A percentile compares a stretch with the other conserved stretches of the same genome.
Evolutionary conservation across 1,140 invertebrate species (phyloP).

Genomic region (Macrocentrus cingulum): DNA sequence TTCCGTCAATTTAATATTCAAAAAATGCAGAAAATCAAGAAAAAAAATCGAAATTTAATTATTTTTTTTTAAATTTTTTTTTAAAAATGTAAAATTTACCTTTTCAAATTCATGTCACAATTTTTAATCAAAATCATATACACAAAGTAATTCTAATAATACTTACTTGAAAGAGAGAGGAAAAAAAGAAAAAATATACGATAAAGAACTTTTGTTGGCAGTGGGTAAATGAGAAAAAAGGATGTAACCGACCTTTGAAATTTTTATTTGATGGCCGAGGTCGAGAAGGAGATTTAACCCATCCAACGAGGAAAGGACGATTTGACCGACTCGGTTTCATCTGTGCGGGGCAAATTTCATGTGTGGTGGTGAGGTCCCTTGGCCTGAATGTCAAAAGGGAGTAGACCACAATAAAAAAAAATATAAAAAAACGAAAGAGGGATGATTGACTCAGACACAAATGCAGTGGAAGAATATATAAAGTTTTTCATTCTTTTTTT

Average conservation of each 20-base stretch:
- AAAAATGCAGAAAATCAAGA: no score
- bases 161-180: no score
- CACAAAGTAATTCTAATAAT: no score
- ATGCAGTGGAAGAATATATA: not conserved
- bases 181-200: no score
- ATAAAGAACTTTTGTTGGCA: not conserved
- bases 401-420: not conserved
- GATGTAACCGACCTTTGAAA: slow-evolving; percentile 10
- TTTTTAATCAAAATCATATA: no score
- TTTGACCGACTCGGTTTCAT: slow-evolving; percentile 7
- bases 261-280: slow-evolving; percentile 27
- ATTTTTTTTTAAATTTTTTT: no score
- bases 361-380: not conserved
- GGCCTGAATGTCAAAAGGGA: not conserved
- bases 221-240: slow-evolving; percentile 1
- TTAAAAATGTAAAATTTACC: no score
- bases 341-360: slow-evolving; percentile 3
- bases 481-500: not conserved
- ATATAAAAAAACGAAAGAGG: not conserved
- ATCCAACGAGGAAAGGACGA: slow-evolving; percentile 15
- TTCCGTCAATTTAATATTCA: no score
- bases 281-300: slow-evolving; percentile 21
- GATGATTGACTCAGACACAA: not conserved
- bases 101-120: no score
- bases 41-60: no score